These are phyloP conservation scores for Gambusia affinis DNA, from an alignment of 2,113 vertebrate genomes.

Conservation along the genomic window DNA sequence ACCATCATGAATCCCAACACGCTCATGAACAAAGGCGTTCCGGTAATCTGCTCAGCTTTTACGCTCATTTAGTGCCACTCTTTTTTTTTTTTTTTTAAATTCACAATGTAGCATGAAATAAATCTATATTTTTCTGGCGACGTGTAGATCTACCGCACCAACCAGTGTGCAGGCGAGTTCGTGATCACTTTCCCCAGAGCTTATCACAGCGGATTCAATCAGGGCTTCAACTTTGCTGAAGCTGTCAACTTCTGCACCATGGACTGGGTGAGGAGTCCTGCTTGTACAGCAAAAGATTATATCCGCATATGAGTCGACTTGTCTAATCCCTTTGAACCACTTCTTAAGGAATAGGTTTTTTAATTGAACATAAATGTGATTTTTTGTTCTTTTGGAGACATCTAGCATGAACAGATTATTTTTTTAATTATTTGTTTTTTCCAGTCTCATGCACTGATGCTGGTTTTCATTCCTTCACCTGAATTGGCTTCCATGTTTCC, in stretches of 20 bases:
- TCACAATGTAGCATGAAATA: background rate
- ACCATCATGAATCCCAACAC: conserved; percentile 99
- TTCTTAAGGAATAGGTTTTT: too few species aligned
- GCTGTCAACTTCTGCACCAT: conserved; percentile 98
- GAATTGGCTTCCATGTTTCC: background rate
- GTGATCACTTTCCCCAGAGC: conserved; percentile 98
- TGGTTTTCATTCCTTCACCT: background rate
- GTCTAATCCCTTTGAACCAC: too few species aligned
- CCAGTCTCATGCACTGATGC: background rate
- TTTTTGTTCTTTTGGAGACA: background rate
- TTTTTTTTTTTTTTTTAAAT: too few species aligned
- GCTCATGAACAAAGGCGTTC: conserved; percentile 95
- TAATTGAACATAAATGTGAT: background rate
- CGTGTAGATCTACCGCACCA: conserved; percentile 92
- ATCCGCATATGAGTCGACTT: background rate
- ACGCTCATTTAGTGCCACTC: too few species aligned
- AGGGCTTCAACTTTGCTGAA: conserved; percentile 98
- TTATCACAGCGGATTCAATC: conserved; percentile 99
- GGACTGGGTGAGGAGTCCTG: conserved; percentile 86
- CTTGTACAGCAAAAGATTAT: background rate
- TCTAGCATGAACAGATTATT: too few species aligned
- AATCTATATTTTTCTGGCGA: background rate
- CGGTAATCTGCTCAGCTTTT: conserved; percentile 77
- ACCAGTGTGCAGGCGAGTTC: conserved; percentile 98
- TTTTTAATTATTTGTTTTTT: background rate